Evolutionary conservation across 2,113 vertebrate genomes (phyloP).

Genomic region (Hippocampus zosterae): DNA sequence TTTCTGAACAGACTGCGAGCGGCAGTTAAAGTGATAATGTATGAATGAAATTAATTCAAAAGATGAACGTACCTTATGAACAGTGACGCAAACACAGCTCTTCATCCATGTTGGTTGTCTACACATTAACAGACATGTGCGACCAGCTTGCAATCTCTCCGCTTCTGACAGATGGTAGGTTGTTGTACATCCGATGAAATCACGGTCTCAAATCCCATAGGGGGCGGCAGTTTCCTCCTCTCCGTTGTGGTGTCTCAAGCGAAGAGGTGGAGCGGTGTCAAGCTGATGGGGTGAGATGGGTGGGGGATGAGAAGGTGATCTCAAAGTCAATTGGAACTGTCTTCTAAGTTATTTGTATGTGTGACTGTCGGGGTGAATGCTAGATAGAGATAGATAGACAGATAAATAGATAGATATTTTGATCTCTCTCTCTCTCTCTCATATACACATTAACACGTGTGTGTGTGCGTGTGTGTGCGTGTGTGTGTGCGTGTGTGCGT

Average conservation of each 20-base stretch:
- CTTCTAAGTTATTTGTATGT: too few species aligned
- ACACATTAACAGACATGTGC: conserved; percentile 9
- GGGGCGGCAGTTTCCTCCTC: conserved; percentile 55
- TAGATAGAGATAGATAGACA: too few species aligned
- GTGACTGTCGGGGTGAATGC: too few species aligned
- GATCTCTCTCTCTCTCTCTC: too few species aligned
- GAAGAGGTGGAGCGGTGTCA: conserved; percentile 26
- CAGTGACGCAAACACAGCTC: conserved; percentile 30
- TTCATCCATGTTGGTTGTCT: conserved; percentile 20
- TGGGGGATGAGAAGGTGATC: too few species aligned
- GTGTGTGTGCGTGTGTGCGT: too few species aligned
- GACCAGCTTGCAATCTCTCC: conserved; percentile 28
- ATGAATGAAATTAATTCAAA: conserved; percentile 8
- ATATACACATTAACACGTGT: too few species aligned
- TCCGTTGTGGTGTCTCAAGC: conserved; percentile 24
- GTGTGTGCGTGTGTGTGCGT: too few species aligned
- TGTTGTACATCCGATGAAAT: conserved; percentile 53
- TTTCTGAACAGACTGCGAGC: background rate
- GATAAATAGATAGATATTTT: too few species aligned
- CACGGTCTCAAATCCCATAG: conserved; percentile 42
- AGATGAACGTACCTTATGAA: conserved; percentile 47
- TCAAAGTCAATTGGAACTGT: too few species aligned
- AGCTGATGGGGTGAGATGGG: background rate
- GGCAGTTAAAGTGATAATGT: conserved; percentile 8
- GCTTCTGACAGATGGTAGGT: conserved; percentile 38